Evolutionary conservation across 2,888 invertebrate species (phyloP), one percentile per base, ranked within the genome.

Genomic region (Drosophila kanekoi): DNA sequence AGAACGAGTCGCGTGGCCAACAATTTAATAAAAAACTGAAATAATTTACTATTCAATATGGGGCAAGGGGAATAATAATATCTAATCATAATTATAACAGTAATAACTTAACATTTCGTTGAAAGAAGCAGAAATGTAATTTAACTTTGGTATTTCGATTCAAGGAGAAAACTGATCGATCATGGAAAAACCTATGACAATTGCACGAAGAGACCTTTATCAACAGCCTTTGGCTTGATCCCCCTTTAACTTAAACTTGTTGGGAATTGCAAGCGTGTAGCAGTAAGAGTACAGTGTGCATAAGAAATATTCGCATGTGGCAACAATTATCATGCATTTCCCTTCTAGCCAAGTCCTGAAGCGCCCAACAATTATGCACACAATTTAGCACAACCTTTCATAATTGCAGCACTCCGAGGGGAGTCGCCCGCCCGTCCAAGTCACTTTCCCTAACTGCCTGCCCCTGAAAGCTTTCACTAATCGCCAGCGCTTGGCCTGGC

Each of bases 1-100:
- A 44, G 54, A 66, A 72, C 38, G 47, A 63, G 81, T 59, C 81
- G 81, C 83, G 81, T 83, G 81, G 74, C 81, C 54, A 51, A 63
- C 68, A 59, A 77, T 72, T 77, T 75, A 75, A 75, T 75, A 68
- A 18, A 23, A n/a, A 38, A 37, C 65, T 60, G n/a, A 49, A 59
- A 59, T 75, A 61, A 68, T 76, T 68, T 61, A 64, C 68, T 13
- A 23, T 28, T 11, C 49, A 62, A 54, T 56, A 59, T 28, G 51
- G 13, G 41, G 52, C 28, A 28, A 8, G 8, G 8, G 28, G 28
- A 1, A 8, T 28, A 28, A 8, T 28, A 28, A 28, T 28, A 28
- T 28, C 28, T 28, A 28, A 28, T 28, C 28, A 28, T 1, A 28
- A 28, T 8, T 8, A 8, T 28, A 28, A 28, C 8, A 28, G 2